Evolutionary conservation across 2,888 invertebrate genomes (phyloP), one percentile per base, ranked within the genome.

Genomic region (Smittia sp.): DNA sequence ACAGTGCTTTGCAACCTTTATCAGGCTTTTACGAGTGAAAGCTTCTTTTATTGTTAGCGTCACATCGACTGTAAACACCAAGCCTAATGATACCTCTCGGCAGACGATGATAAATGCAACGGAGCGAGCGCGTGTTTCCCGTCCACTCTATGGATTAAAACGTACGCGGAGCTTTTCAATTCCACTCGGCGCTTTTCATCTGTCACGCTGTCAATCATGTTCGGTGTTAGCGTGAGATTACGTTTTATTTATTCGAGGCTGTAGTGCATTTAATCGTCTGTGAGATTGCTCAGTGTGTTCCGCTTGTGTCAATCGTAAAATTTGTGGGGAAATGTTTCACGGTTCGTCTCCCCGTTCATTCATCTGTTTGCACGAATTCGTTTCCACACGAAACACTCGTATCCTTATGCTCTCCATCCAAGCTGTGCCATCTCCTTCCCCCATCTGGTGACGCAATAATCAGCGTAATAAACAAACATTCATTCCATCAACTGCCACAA

Each of bases 401-500:
- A 7, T 32, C 11, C 46, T 46, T 46, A 2, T 15, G 11, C 15
- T 46, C 11, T 13, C 46, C 15, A 11, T 2, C n/a, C 46, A 46
- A 46, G n/a, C 11, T 15, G 15, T 46, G 11, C 15, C 46, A 46
- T 46, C 11, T 46, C n/a, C n/a, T n/a, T n/a, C n/a, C 9, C 32
- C 46, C 46, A 46, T 46, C 46, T 46, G 46, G 46, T 7, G 46
- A 46, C 46, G 46, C 15, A 46, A 46, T 46, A 46, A 46, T 46
- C 46, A 11, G 46, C 2, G 15, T 46, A 46, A 46, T 46, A 46
- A 46, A 46, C 46, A 46, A 46, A 46, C 46, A 46, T 46, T 46
- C 46, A 46, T 46, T 46, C 15, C 46, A 15, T 46, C 46, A 46
- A 46, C 46, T n/a, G 46, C 46, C n/a, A 46, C 46, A 46, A 46